These are phyloP conservation scores for human (Homo sapiens) DNA, from an alignment of 2,113 vertebrate genomes.

Conservation along the genomic window DNA sequence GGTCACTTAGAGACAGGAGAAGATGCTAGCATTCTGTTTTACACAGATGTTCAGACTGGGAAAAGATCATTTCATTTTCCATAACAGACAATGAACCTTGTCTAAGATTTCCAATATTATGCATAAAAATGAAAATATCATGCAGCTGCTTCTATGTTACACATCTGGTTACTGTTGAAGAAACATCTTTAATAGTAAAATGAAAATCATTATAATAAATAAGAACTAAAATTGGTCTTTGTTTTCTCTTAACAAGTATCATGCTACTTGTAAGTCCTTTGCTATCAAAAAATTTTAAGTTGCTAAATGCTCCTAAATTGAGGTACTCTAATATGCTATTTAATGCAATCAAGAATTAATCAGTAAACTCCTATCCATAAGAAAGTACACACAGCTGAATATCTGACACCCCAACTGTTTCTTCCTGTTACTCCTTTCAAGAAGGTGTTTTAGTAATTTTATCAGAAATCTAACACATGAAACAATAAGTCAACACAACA, in stretches of 20 bases:
- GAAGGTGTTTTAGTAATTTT: slow-evolving; percentile 82
- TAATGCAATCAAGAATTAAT: slow-evolving; percentile 60
- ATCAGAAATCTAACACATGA: slow-evolving; percentile 87
- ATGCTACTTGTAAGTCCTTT: not conserved
- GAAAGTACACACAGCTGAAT: slow-evolving; percentile 50
- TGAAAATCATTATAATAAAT: slow-evolving; percentile 70
- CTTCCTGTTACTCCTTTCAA: slow-evolving; percentile 70
- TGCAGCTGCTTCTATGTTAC: slow-evolving; percentile 78
- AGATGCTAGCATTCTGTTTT: slow-evolving; percentile 74
- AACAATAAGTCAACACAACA: slow-evolving; percentile 87
- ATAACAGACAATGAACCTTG: slow-evolving; percentile 66
- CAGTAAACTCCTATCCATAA: slow-evolving; percentile 33
- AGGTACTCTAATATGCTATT: slow-evolving; percentile 8
- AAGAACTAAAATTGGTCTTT: slow-evolving; percentile 63
- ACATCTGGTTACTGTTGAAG: slow-evolving; percentile 78
- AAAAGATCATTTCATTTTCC: slow-evolving; percentile 70
- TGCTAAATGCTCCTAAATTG: not conserved
- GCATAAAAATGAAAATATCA: slow-evolving; percentile 75
- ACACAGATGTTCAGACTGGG: slow-evolving; percentile 75
- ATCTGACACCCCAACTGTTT: slow-evolving; percentile 49
- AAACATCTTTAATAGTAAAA: slow-evolving; percentile 73
- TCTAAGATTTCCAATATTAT: slow-evolving; percentile 71
- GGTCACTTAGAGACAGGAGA: slow-evolving; percentile 73
- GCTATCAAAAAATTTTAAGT: slow-evolving; percentile 2
- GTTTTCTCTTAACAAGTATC: slow-evolving; percentile 42